A percentile compares a stretch with the other conserved stretches of the same genome.
phyloP scores from a whole-genome alignment of 2,888 invertebrate species.

The Chalcosyrphus nemorum region DNA sequence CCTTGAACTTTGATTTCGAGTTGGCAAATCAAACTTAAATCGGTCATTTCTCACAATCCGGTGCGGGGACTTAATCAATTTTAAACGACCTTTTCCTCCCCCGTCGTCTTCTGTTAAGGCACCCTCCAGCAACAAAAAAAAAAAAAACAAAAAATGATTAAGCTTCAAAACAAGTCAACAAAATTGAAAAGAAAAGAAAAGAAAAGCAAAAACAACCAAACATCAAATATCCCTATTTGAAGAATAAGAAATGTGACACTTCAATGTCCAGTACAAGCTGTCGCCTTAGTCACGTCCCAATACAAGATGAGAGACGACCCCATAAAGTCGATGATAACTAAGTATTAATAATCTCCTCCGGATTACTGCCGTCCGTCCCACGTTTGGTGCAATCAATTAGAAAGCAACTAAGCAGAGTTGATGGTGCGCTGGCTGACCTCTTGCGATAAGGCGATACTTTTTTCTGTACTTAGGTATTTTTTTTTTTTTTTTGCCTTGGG shows the following conservation, averaged over 20 bases:
- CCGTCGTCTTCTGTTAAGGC: not conserved
- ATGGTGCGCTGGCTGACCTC: slow-evolving; percentile 17
- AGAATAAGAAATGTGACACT: slow-evolving; percentile 23
- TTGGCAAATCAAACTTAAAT: slow-evolving; percentile 8
- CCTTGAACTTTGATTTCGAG: slow-evolving; percentile 9
- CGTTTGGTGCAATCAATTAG: slow-evolving; percentile 52
- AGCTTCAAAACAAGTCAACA: not conserved
- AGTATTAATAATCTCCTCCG: slow-evolving; percentile 46
- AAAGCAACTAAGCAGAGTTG: slow-evolving; percentile 16
- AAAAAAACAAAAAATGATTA: too few relatives aligned
- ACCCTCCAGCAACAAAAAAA: too few relatives aligned
- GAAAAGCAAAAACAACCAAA: not conserved
- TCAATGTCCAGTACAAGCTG: slow-evolving; percentile 28
- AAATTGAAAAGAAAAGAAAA: not conserved
- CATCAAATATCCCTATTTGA: slow-evolving; percentile 7
- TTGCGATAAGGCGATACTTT: slow-evolving; percentile 39
- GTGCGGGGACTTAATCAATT: slow-evolving; percentile 35
- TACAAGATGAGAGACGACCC: not conserved
- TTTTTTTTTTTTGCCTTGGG: not conserved
- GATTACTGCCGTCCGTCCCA: slow-evolving; percentile 43
- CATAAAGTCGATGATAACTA: slow-evolving; percentile 43
- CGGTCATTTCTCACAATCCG: slow-evolving; percentile 14
- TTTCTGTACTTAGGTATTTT: too few relatives aligned
- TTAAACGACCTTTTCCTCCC: slow-evolving; percentile 40
- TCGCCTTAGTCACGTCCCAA: slow-evolving; percentile 46